Evolutionary conservation across 2,888 invertebrate genomes (phyloP), one percentile per base, ranked within the genome.

Genomic region (Caenorhabditis afra): DNA sequence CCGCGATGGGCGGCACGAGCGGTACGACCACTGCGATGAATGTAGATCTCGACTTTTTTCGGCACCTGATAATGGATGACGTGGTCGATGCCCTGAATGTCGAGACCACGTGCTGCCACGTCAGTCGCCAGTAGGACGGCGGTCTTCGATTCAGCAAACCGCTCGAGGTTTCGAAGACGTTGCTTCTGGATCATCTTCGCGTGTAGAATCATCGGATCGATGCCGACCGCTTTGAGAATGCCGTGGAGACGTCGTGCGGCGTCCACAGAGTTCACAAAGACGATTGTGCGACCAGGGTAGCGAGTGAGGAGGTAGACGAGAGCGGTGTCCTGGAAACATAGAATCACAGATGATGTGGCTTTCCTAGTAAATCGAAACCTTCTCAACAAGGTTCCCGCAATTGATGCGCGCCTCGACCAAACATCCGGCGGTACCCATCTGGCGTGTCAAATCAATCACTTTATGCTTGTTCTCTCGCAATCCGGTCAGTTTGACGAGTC

Each of bases 51-150:
- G 10, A 95, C 95, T 0, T 97, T 97, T 87, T 95, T 93, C 0
- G 97, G 97, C 1, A 97, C 96, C 91, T 95, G 97, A 91, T 97
- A 99, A 91, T 99, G 99, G 80, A 99, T 93, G 1, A 99, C 97
- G 91, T 97, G 96, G 85, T 97, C 94, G 1, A 99, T 94, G 86
- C 94, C 93, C 0, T 96, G 95, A 86, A 99, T 96, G 92, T 99
- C 99, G 52, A 99, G 92, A 0, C 99, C 99, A 71, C 99, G 93
- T 0, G 99, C 97, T 0, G 99, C 98, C 5, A 99, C 97, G 92
- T 99, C 99, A 0, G 97, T 98, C 0, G 93, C 93, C 3, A 98
- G 94, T 75, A 99, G 93, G 8, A 99, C 90, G 0, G 94, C 94
- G 82, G 93, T 93, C 0, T 76, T 52, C 3, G 80, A 73, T 35